Evolutionary conservation across 2,797 vertebrate species (phyloP), one percentile per base, ranked within the genome.

Genomic region (Holocentrus rufus): DNA sequence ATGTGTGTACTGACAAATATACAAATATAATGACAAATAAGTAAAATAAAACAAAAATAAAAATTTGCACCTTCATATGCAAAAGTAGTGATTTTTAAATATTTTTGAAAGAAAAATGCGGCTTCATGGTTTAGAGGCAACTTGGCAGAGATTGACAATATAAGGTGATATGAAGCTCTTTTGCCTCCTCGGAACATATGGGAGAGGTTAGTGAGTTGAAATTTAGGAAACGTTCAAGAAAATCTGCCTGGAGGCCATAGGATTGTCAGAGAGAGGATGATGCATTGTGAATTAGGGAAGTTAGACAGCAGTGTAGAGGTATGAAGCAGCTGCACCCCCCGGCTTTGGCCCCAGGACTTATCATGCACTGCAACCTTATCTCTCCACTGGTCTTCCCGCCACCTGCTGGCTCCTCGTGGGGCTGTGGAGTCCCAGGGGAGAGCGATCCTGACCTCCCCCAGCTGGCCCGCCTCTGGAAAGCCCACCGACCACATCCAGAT

Each of bases 391-490:
- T 73, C 66, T 82, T 44, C 62, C 64, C 57, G 39, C 44, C 76
- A 73, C 54, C 53, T 67, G 34, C 65, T 70, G 65, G 74, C 78
- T 77, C 67, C 54, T 11, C 0, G 25, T 34, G 47, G 66, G 57
- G 61, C 65, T 72, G 65, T 34, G n/a, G 36, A 68, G 20, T 84
- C 87, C 76, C 65, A 27, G 23, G 72, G 84, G 83, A 84, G 63
- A 67, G 66, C 71, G 67, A 61, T 67, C 22, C 54, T 80, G 74
- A 87, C 84, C 85, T 85, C 61, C 47, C 74, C 74, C 82, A 82
- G 85, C 82, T 88, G 86, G 85, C 86, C 76, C 7, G 27, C 62
- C 76, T 83, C 85, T 77, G 60, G 0, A 30, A 76, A 70, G 80
- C 76, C 74, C 72, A 73, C 74, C 60, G 63, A 88, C 83, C 83